Evolutionary conservation across 2,113 vertebrate genomes (phyloP), one percentile per base, ranked within the genome.

Genomic region (Lonchura striata): DNA sequence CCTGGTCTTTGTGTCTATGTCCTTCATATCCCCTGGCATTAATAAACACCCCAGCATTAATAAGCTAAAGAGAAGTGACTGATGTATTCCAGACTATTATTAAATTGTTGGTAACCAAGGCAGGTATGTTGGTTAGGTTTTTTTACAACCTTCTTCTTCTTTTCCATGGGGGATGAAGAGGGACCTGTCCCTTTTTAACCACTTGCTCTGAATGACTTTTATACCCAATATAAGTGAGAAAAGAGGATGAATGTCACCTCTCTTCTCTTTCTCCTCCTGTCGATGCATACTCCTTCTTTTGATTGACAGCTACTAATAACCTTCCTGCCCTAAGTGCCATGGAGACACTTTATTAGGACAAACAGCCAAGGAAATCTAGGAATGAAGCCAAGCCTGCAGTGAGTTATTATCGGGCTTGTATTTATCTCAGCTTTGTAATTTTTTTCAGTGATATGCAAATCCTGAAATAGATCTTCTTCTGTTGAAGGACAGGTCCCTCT

Each of bases 271-370:
- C 97, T 98, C 96, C 97, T 98, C 96, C 97, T 97, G 97, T 93
- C 28, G 46, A 95, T 96, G 97, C 97, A 96, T 98, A 97, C 98
- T 98, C 98, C 97, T 97, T 95, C 91, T 95, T 96, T 97, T 98
- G 98, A 99, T 98, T 99, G 99, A 99, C 99, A 99, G 98, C 98
- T 98, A 98, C 98, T 99, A 99, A 99, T 98, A 98, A 98, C 96
- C 92, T 97, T 98, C 98, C 97, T 98, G 98, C 98, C 98, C 98
- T 98, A 98, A 98, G 97, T 98, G 98, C 98, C 98, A 98, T 95
- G 96, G 98, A 98, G 98, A 98, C 97, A 97, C 97, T 98, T 98
- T 98, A 98, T 98, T 98, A 99, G 98, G 98, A 98, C 98, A 98
- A 98, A 98, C 98, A 98, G 98, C 98, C 98, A 98, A 98, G 97